Conservation (phyloP, 2,888 invertebrate species). For the Argyra leucocephala region DNA sequence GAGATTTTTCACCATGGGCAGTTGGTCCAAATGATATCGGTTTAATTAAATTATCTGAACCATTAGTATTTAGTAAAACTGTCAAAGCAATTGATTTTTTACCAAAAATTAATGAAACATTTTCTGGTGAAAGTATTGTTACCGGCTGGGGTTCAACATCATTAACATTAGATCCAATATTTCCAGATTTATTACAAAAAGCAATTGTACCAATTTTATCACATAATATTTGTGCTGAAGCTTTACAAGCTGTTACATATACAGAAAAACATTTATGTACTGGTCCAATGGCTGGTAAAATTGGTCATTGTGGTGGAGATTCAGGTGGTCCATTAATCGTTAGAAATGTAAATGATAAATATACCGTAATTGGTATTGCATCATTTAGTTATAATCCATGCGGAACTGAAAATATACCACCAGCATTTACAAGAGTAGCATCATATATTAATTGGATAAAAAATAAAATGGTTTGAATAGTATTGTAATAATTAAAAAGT, state of each 20-base stretch:
- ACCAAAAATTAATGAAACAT: constrained; percentile 16
- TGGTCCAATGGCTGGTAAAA: constrained; percentile 12
- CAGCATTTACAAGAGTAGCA: constrained; percentile 15
- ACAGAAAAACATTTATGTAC: constrained; percentile 13
- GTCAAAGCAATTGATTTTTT: constrained; percentile 15
- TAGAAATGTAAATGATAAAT: constrained; percentile 12
- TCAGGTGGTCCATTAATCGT: constrained; percentile 37
- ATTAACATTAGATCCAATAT: constrained; percentile 2
- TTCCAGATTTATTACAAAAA: constrained; percentile 13
- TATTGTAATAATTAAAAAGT: too few species aligned
- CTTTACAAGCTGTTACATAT: constrained; percentile 11
- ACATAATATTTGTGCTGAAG: constrained; percentile 12
- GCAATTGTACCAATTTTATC: constrained; percentile 13
- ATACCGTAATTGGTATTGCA: constrained; percentile 41
- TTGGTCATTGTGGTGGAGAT: constrained; percentile 43
- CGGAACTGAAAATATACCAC: constrained; percentile 19
- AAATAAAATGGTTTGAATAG: background rate
- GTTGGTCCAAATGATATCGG: constrained; percentile 48
- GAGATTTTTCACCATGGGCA: constrained; percentile 12
- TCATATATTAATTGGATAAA: constrained; percentile 15
- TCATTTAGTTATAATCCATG: constrained; percentile 47
- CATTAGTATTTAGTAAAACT: constrained; percentile 31
- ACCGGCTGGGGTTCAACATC: constrained; percentile 32
- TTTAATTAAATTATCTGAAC: constrained; percentile 35
- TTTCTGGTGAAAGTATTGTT: constrained; percentile 17